A percentile compares a stretch with the other conserved stretches of the same genome.
Evolutionary conservation across 2,797 vertebrate genomes (phyloP).

Genomic region (Oceanodroma leucorhoa): DNA sequence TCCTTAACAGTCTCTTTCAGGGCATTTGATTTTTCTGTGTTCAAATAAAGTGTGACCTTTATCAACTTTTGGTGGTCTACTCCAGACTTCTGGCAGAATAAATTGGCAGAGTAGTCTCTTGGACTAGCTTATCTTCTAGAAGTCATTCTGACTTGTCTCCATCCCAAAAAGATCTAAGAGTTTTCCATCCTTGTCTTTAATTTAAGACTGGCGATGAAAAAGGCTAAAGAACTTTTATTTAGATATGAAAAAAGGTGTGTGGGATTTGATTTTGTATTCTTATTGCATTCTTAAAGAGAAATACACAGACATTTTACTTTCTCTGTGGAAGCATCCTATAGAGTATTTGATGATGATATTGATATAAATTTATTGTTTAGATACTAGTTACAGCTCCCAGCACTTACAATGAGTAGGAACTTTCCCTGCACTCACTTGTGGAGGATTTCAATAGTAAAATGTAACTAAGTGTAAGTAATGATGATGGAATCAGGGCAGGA

Average conservation of each 20-base stretch:
- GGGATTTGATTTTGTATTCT: background rate
- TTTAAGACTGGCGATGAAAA: background rate
- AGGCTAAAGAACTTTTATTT: background rate
- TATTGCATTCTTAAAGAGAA: background rate
- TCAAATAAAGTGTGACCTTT: background rate
- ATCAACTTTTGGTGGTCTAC: fast-evolving
- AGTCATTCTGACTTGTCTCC: background rate
- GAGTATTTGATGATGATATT: background rate
- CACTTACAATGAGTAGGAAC: background rate
- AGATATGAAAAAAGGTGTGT: background rate
- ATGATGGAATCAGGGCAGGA: background rate
- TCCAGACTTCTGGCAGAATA: background rate
- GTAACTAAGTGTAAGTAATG: background rate
- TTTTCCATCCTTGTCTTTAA: background rate
- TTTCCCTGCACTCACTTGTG: background rate
- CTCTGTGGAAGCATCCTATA: background rate
- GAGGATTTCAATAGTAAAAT: background rate
- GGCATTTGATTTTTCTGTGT: background rate
- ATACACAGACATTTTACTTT: background rate
- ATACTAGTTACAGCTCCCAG: background rate
- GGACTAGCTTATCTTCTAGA: background rate
- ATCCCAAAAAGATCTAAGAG: background rate
- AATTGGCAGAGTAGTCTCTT: background rate
- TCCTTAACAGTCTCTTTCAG: background rate
- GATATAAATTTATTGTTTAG: background rate